Base-by-base conservation (phyloP, 1,140 invertebrate species). In the Panagrolaimus sp. region DNA sequence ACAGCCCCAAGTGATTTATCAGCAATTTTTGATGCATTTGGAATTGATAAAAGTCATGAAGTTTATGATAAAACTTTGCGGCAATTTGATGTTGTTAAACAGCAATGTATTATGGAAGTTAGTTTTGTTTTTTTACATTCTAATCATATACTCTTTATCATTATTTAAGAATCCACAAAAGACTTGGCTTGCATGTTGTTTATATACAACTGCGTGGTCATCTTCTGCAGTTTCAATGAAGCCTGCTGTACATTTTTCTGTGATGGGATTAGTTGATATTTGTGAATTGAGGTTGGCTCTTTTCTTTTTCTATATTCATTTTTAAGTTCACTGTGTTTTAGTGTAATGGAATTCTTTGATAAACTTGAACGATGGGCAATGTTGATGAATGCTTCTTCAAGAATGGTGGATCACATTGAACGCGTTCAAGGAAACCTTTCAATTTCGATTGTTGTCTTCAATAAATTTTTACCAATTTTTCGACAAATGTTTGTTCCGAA, bases 351-450 rank as follows among this genome's bases (percentile, higher is more conserved):
- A 74, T 98, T 98, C 86, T 96, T 97, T 83, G 89, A 88, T 58
- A 97, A 96, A 86, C 94, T 94, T 78, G 91, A 92, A 83, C 91
- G 90, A 79, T 98, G 95, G 95, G 89, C 90, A 55, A 91, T 94
- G 76, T 96, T 98, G 93, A 89, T 91, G 0, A 90, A 90, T 73
- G 88, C 95, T 83, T 88, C 91, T 0, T 88, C 89, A 73, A 90
- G 92, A 52, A 93, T 96, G 79, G 87, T 89, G 68, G 87, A 89
- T 24, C 91, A 91, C 84, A 90, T 98, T 63, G 89, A 92, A 63
- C 88, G 89, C 69, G 84, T 98, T 62, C 90, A 97, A 80, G 88
- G 90, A 64, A 96, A 94, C 80, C 97, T 97, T 87, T 89, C 91
- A 69, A 94, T 98, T 1, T 94, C 94, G 14, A 91, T 91, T 76